phyloP scores from a whole-genome alignment of 2,797 vertebrate genomes.

The Cyclopterus lumpus region DNA sequence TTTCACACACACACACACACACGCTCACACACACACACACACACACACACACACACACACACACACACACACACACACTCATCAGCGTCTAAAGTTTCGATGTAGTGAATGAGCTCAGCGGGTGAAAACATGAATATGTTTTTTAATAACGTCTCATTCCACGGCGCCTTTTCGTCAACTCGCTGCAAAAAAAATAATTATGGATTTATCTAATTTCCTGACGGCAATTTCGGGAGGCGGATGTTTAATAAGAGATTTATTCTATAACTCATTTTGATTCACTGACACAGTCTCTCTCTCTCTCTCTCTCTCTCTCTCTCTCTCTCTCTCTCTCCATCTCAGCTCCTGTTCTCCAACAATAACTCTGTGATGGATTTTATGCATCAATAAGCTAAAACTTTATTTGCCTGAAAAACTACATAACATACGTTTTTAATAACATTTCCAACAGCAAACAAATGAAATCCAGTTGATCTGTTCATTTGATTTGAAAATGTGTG shows the following conservation, averaged over 20 bases:
- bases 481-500: neutral
- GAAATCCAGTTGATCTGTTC: neutral
- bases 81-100: slow-evolving; percentile 24
- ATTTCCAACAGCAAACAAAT: neutral
- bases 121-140: slow-evolving; percentile 59
- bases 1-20: neutral
- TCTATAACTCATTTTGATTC: slow-evolving; percentile 17
- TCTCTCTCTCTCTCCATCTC: neutral
- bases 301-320: too few species aligned
- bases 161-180: slow-evolving; percentile 49
- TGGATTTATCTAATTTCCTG: slow-evolving; percentile 31
- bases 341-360: neutral
- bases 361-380: neutral
- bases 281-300: too few species aligned
- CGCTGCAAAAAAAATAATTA: slow-evolving; percentile 34
- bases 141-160: slow-evolving; percentile 52
- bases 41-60: neutral
- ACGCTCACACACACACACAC: neutral
- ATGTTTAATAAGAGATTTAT: slow-evolving; percentile 22
- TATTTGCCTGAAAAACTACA: neutral
- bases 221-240: slow-evolving; percentile 18
- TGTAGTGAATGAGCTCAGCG: slow-evolving; percentile 55
- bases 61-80: neutral
- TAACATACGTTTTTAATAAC: neutral
- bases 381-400: neutral